phyloP scores from a whole-genome alignment of 2,113 vertebrate genomes.

The Gavialis gangeticus region DNA sequence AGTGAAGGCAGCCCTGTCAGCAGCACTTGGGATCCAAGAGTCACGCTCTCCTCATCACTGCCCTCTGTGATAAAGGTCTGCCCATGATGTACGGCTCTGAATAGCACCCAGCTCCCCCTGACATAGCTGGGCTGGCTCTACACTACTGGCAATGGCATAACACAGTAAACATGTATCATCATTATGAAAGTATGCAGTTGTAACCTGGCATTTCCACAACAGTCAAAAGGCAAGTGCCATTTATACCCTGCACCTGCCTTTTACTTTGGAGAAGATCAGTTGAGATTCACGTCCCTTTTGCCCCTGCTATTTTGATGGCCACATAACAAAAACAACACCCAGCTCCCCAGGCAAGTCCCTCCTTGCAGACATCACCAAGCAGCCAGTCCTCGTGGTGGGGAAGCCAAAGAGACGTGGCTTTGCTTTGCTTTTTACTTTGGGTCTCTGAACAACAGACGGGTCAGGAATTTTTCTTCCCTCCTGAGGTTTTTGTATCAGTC shows the following conservation, averaged over 20 bases:
- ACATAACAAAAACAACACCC: not conserved
- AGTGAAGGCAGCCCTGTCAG: too few relatives aligned
- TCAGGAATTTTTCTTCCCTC: not conserved
- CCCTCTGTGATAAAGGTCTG: not conserved
- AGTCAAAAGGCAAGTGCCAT: not conserved
- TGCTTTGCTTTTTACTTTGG: conserved; percentile 8
- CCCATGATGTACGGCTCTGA: too few relatives aligned
- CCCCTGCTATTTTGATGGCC: not conserved
- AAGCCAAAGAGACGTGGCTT: not conserved
- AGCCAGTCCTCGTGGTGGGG: accelerated
- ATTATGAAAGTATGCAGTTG: not conserved
- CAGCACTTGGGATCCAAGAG: too few relatives aligned
- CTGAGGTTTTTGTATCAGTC: conserved; percentile 60
- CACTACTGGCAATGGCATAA: not conserved
- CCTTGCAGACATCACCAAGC: accelerated
- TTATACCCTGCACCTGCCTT: not conserved
- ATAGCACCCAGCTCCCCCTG: not conserved
- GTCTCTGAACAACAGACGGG: conserved; percentile 53
- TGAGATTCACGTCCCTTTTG: not conserved
- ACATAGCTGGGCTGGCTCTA: not conserved
- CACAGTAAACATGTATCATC: not conserved
- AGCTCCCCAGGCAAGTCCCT: not conserved
- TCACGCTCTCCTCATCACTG: too few relatives aligned
- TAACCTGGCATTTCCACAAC: not conserved
- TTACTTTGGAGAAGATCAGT: not conserved